phyloP scores from a whole-genome alignment of 2,888 invertebrate genomes.

The Candidula unifasciata region DNA sequence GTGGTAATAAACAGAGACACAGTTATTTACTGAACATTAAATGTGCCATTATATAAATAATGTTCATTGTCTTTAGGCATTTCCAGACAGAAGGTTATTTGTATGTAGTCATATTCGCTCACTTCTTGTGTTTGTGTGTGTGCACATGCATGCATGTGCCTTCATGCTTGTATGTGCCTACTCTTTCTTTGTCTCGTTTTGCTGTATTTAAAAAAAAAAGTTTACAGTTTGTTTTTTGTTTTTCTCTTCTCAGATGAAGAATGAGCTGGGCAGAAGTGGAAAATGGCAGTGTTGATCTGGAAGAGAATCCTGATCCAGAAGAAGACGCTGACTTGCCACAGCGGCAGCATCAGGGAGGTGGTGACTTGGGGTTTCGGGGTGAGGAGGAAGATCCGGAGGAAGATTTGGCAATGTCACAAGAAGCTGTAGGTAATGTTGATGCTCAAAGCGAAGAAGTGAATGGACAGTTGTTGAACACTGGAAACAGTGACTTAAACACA shows the following conservation, averaged over 20 bases:
- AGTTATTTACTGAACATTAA: too few species aligned
- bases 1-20: too few species aligned
- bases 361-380: slow-evolving; percentile 4
- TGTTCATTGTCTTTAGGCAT: too few species aligned
- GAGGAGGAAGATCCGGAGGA: slow-evolving; percentile 50
- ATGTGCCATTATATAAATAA: too few species aligned
- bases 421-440: neutral
- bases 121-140: too few species aligned
- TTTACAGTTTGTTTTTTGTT: neutral
- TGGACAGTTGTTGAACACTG: neutral
- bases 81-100: too few species aligned
- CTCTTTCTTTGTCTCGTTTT: neutral
- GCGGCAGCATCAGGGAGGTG: slow-evolving; percentile 1
- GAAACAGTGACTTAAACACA: neutral
- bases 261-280: slow-evolving; percentile 52
- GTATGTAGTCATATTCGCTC: too few species aligned
- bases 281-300: slow-evolving; percentile 44
- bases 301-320: slow-evolving; percentile 60
- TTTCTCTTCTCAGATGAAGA: slow-evolving; percentile 38
- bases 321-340: slow-evolving; percentile 54
- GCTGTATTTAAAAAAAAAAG: neutral
- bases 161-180: neutral
- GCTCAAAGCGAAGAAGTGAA: neutral
- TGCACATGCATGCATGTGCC: too few species aligned
- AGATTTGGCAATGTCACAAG: slow-evolving; percentile 33